Evolutionary conservation across 1,140 invertebrate genomes (phyloP).

Genomic region (Trichoplusia ni): DNA sequence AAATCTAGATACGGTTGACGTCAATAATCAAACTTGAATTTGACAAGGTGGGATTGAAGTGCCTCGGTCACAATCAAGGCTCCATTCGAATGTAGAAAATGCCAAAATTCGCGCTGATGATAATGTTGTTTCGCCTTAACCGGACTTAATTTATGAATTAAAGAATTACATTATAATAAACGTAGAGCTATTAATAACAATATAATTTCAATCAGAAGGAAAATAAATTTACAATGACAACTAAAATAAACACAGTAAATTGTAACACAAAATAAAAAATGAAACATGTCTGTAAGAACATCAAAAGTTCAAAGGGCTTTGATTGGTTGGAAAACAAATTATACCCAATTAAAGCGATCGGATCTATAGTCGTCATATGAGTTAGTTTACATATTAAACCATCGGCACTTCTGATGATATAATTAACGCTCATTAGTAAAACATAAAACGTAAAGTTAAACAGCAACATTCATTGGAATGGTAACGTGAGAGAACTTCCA

Average conservation of each 20-base stretch:
- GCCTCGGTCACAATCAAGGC: neutral
- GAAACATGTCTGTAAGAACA: neutral
- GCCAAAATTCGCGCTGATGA: neutral
- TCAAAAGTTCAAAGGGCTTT: slow-evolving; percentile 24
- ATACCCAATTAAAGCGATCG: slow-evolving; percentile 40
- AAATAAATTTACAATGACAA: neutral
- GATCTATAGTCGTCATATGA: slow-evolving; percentile 2
- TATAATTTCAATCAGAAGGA: neutral
- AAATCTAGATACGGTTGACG: neutral
- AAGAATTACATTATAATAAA: neutral
- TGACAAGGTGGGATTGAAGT: neutral
- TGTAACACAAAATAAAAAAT: slow-evolving; percentile 10
- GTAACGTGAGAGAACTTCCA: slow-evolving; percentile 23
- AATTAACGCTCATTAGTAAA: slow-evolving; percentile 61
- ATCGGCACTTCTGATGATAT: slow-evolving; percentile 29
- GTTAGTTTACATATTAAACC: slow-evolving; percentile 23
- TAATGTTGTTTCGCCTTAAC: neutral
- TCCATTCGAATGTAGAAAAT: neutral
- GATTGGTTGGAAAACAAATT: slow-evolving; percentile 39
- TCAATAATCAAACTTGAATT: neutral
- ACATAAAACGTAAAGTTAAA: slow-evolving; percentile 32
- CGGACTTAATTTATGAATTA: neutral
- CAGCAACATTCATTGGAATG: slow-evolving; percentile 18
- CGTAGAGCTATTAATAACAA: neutral
- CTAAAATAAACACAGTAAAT: slow-evolving; percentile 20